Evolutionary conservation across 2,113 vertebrate genomes (phyloP).

Genomic region (Raja brachyura): DNA sequence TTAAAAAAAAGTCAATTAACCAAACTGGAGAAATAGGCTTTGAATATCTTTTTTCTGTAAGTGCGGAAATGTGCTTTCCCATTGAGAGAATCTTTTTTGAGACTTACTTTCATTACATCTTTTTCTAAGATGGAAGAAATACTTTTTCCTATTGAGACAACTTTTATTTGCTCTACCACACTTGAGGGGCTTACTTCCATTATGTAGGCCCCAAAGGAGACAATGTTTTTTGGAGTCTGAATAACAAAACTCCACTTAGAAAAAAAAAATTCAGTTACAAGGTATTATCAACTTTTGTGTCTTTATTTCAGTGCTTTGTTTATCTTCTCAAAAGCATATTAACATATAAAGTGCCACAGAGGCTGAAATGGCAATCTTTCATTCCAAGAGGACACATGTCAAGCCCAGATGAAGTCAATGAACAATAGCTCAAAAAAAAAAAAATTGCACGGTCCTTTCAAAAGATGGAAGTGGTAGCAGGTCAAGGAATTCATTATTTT

Average conservation of each 20-base stretch:
- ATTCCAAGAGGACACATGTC: background rate
- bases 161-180: conserved; percentile 4
- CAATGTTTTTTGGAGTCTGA: background rate
- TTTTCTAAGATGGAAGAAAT: conserved; percentile 5
- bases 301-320: background rate
- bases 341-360: background rate
- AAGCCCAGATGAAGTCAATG: background rate
- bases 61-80: background rate
- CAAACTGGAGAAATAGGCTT: conserved; percentile 14
- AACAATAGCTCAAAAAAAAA: background rate
- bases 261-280: background rate
- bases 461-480: background rate
- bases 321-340: background rate
- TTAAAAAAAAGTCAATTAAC: conserved; percentile 32
- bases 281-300: background rate
- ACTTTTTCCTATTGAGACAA: background rate
- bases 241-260: background rate
- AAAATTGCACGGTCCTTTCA: background rate
- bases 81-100: background rate
- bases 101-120: background rate
- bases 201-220: background rate
- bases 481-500: background rate
- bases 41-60: background rate
- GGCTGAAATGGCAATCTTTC: background rate
- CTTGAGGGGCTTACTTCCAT: conserved; percentile 14